phyloP scores from a whole-genome alignment of 2,113 vertebrate genomes.

The Pipa parva region DNA sequence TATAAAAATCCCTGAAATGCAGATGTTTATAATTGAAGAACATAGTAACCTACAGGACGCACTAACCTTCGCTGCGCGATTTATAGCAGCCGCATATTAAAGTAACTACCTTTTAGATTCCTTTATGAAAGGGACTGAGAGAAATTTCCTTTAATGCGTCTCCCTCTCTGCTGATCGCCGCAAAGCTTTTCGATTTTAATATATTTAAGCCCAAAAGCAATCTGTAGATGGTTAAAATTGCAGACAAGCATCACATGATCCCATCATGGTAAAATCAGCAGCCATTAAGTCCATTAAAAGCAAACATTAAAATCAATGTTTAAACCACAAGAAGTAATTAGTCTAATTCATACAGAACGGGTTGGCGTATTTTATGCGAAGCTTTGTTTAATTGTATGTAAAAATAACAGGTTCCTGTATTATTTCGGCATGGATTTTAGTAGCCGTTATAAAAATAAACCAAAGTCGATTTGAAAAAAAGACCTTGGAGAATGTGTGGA shows the following conservation, averaged over 20 bases:
- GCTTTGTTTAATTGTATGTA: slow-evolving; percentile 66
- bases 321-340: slow-evolving; percentile 81
- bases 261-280: slow-evolving; percentile 76
- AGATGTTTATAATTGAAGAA: background rate
- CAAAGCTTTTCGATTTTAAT: slow-evolving; percentile 65
- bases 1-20: too few species aligned
- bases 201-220: slow-evolving; percentile 71
- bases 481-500: too few species aligned
- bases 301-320: slow-evolving; percentile 86
- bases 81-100: background rate
- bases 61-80: too few species aligned
- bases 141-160: slow-evolving; percentile 27
- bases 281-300: slow-evolving; percentile 97
- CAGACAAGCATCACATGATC: slow-evolving; percentile 75
- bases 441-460: too few species aligned
- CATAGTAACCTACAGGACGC: background rate
- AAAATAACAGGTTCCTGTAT: slow-evolving; percentile 65
- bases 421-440: background rate
- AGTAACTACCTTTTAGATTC: background rate
- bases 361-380: slow-evolving; percentile 58
- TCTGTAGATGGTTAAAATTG: slow-evolving; percentile 79
- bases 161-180: slow-evolving; percentile 59
- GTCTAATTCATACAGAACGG: slow-evolving; percentile 69
- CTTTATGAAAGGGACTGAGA: background rate
- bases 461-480: too few species aligned